These are phyloP conservation scores for Atherix ibis DNA, from an alignment of 2,888 invertebrate species.

Conservation along the genomic window DNA sequence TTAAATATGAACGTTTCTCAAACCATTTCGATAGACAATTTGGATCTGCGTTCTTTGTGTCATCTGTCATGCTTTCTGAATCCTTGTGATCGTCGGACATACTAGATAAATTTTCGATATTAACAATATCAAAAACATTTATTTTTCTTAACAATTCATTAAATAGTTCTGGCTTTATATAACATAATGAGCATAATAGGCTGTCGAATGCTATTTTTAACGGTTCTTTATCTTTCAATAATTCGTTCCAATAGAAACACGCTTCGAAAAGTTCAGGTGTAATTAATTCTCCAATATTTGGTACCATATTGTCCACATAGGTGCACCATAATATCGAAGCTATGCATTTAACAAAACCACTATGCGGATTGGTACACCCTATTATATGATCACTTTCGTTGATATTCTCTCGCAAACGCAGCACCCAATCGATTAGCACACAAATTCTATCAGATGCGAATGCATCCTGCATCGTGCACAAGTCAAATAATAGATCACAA, in stretches of 20 bases:
- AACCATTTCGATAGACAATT: constrained; percentile 19
- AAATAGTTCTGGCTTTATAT: constrained; percentile 64
- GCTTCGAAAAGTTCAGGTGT: constrained; percentile 61
- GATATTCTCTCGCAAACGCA: constrained; percentile 23
- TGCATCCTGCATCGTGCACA: constrained; percentile 43
- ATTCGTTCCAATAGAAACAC: constrained; percentile 60
- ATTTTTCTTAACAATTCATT: constrained; percentile 48
- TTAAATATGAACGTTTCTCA: constrained; percentile 39
- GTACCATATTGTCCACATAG: constrained; percentile 43
- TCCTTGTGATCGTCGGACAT: constrained; percentile 28
- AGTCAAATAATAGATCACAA: constrained; percentile 64
- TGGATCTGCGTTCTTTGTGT: constrained; percentile 39
- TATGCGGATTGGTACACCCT: constrained; percentile 32
- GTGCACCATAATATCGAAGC: constrained; percentile 68
- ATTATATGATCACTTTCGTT: constrained; percentile 21
- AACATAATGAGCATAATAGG: constrained; percentile 72
- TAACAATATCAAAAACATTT: too few species aligned
- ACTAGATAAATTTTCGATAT: neutral
- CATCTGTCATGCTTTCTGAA: constrained; percentile 47
- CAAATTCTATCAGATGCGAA: constrained; percentile 42
- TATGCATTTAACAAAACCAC: constrained; percentile 51
- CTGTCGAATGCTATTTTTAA: constrained; percentile 75
- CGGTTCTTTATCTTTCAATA: constrained; percentile 50
- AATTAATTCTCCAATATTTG: constrained; percentile 50
- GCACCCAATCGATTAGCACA: constrained; percentile 59